Base-by-base conservation (phyloP, 2,113 vertebrate species). In the Petrocephalus zakoni region DNA sequence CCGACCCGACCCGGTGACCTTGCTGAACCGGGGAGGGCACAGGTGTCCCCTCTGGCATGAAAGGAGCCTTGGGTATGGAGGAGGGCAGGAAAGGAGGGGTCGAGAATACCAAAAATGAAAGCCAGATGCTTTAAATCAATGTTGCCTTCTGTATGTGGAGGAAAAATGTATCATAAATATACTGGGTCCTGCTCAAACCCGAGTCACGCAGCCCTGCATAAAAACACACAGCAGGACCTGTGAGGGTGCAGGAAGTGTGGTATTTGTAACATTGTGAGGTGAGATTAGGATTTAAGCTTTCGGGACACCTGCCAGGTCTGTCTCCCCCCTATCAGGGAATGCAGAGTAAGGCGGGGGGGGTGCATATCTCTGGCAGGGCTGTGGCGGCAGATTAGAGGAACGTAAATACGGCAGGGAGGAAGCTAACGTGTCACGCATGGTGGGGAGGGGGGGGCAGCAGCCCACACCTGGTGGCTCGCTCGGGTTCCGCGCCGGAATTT, bases 241-340 rank as follows among this genome's bases (percentile, higher is more conserved):
- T 25, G 68, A 25, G 25, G 34, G 46, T 21, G 37, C 19, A 64
- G 88, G 88, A 72, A 89, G 75, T 75, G 81, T 53, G 49, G 87
- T 25, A 51, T 64, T 88, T 78, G 52, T 88, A 58, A 83, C 87
- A 81, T 42, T 22, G n/a, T 46, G 22, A 53, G 87, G 87, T 52
- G 51, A 78, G 92, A 94, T 93, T 88, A 92, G 83, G 85, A 68
- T 91, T 78, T 78, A 85, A 90, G 87, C 89, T 92, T 90, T 85
- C 4, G 51, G 89, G 92, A 92, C 91, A 93, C 89, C 90, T 95
- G 93, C 93, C 93, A 93, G 91, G 55, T 86, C 83, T 86, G 29
- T 2, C 90, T 86, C 68, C 61, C 72, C 93, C 49, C 92, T 92
- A 91, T 93, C 92, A 89, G 89, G 94, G 93, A 88, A 94, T 93